Evolutionary conservation across 2,888 invertebrate genomes (phyloP).

Genomic region (Apodemia duryi): DNA sequence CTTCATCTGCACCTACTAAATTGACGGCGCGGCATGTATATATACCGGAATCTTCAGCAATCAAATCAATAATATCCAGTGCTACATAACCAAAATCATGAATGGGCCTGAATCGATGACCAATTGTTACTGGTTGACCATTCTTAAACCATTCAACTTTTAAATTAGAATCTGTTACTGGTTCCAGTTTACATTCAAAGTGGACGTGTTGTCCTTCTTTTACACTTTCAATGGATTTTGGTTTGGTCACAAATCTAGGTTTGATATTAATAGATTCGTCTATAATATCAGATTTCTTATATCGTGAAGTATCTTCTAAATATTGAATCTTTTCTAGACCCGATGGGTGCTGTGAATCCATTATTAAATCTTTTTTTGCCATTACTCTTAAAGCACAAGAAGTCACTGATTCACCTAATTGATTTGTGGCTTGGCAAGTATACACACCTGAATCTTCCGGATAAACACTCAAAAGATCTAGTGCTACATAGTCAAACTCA

Average conservation of each 20-base stretch:
- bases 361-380: conserved; percentile 91
- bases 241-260: conserved; percentile 91
- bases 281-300: conserved; percentile 88
- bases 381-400: conserved; percentile 94
- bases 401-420: conserved; percentile 95
- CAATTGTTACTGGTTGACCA: conserved; percentile 94
- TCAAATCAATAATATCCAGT: conserved; percentile 96
- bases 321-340: conserved; percentile 95
- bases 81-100: conserved; percentile 99
- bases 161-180: conserved; percentile 96
- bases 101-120: conserved; percentile 96
- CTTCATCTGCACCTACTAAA: conserved; percentile 92
- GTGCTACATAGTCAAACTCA: conserved; percentile 97
- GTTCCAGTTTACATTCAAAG: conserved; percentile 98
- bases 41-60: conserved; percentile 96
- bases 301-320: conserved; percentile 91
- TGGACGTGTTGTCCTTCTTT: conserved; percentile 95
- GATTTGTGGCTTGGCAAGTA: conserved; percentile 96
- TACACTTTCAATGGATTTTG: conserved; percentile 91
- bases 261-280: conserved; percentile 91
- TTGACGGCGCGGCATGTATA: conserved; percentile 97
- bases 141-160: conserved; percentile 99
- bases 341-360: conserved; percentile 94
- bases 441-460: conserved; percentile 98
- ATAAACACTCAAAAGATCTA: conserved; percentile 97